Base-by-base conservation (phyloP, 2,888 invertebrate species). In the Phytoseiulus persimilis region DNA sequence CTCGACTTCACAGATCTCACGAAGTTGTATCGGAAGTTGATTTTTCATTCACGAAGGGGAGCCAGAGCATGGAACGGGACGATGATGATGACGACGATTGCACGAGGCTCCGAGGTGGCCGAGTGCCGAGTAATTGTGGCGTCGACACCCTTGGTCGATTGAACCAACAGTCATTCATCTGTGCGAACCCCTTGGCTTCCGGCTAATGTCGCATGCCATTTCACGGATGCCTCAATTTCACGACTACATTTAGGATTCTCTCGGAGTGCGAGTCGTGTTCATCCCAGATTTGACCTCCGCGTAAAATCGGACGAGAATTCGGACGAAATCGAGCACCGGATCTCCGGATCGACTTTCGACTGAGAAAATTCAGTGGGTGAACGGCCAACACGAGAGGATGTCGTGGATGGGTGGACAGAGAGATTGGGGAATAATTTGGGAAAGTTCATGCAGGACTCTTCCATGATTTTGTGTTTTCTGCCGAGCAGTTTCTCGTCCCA, bases 121-220 rank as follows among this genome's bases (percentile, higher is more conserved):
- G 65, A 65, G 65, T 65, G 65, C 65, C 65, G 65, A 65, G 65
- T 65, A 65, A 65, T 65, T 65, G 65, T 65, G 65, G 65, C 65
- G 18, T 65, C 65, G 65, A 65, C 65, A 65, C 65, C 65, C 65
- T 14, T 65, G 65, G 11, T 23, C 65, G 65, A 65, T 65, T 65
- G 65, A 65, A 28, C 65, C 65, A 65, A 65, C 65, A 65, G 65
- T 65, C 65, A 65, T 65, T 65, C 18, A 65, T 65, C 14, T 65
- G 65, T 65, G 11, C 28, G 65, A 65, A 65, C 65, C 65, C 65
- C 5, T 65, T 65, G 5, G 65, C 28, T 65, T 65, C 65, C 65
- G 65, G 65, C 65, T 65, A 65, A 65, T 65, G 65, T 65, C 65
- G 65, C 65, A 28, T 2, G 65, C 65, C 28, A 65, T 65, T 65